Percentiles rank a stretch among this genome's conserved stretches.
phyloP scores from a whole-genome alignment of 2,888 invertebrate genomes.

The Oscheius sp. region DNA sequence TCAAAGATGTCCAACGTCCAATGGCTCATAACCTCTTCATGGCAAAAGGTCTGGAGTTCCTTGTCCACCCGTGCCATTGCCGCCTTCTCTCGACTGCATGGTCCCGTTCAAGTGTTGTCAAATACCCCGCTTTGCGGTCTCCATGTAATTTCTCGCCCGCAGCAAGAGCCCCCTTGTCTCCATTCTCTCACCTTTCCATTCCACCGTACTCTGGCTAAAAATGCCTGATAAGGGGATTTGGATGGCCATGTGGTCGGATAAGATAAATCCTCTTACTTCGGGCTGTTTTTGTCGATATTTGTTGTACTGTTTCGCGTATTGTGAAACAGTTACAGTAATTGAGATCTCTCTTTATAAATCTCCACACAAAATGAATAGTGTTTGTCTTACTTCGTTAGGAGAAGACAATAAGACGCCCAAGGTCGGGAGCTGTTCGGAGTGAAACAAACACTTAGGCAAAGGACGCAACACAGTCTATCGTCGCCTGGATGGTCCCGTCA shows the following conservation, averaged over 20 bases:
- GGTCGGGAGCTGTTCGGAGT: constrained; percentile 35
- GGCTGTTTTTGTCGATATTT: not conserved
- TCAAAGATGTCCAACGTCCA: not conserved
- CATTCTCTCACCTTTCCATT: not conserved
- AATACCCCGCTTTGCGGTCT: constrained; percentile 31
- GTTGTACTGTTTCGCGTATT: not conserved
- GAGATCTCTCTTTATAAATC: not conserved
- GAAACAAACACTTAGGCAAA: constrained; percentile 36
- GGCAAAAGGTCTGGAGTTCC: not conserved
- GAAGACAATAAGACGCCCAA: constrained; percentile 28
- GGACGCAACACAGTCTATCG: constrained; percentile 4
- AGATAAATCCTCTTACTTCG: constrained; percentile 1
- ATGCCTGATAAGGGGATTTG: constrained; percentile 22
- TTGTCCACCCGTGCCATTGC: constrained; percentile 22
- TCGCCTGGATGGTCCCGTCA: not conserved
- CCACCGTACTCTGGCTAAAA: constrained; percentile 6
- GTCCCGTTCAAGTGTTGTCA: constrained; percentile 27
- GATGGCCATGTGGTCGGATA: not conserved
- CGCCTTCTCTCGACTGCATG: constrained; percentile 22
- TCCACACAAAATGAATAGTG: not conserved
- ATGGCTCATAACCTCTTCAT: not conserved
- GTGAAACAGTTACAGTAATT: not conserved
- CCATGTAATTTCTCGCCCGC: constrained; percentile 35
- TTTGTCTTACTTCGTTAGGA: constrained; percentile 4
- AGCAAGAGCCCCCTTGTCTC: constrained; percentile 10